phyloP scores from a whole-genome alignment of 35 echinoderm and acorn worm species.

The Ptychodera flava region DNA sequence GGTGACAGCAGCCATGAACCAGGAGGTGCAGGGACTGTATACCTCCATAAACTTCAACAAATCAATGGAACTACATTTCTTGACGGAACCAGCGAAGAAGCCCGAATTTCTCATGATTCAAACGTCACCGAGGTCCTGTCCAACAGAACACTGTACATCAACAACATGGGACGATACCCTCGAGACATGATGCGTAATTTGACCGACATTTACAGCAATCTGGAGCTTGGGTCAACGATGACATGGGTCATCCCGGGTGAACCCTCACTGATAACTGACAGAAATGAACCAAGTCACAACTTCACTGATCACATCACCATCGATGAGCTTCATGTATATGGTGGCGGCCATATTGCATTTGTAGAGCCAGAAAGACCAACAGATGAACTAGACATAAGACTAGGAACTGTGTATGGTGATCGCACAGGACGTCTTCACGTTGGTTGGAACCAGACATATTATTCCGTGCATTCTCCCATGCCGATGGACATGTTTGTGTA shows the following conservation, averaged over 20 bases:
- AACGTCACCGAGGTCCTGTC: conserved; percentile 77
- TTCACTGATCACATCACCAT: conserved; percentile 61
- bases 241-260: conserved; percentile 60
- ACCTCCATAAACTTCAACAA: conserved; percentile 78
- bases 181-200: conserved; percentile 41
- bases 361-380: conserved; percentile 35
- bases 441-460: conserved; percentile 70
- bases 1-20: conserved; percentile 57
- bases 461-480: conserved; percentile 45
- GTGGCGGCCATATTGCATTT: conserved; percentile 61
- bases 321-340: conserved; percentile 83
- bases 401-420: conserved; percentile 64
- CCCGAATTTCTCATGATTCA: conserved; percentile 62
- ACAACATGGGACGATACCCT: conserved; percentile 69
- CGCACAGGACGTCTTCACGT: conserved; percentile 60
- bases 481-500: conserved; percentile 71
- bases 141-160: conserved; percentile 80
- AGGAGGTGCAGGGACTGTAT: conserved; percentile 80
- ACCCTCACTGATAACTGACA: not conserved
- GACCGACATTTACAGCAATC: conserved; percentile 44
- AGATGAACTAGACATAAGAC: conserved; percentile 26
- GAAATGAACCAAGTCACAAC: conserved; percentile 50
- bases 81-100: conserved; percentile 71
- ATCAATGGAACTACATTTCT: conserved; percentile 57
- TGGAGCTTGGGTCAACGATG: conserved; percentile 15